Percentiles rank a stretch among this genome's conserved stretches.
Evolutionary conservation across 2,888 invertebrate species (phyloP).

Genomic region (Amblyjoppa fuscipennis): DNA sequence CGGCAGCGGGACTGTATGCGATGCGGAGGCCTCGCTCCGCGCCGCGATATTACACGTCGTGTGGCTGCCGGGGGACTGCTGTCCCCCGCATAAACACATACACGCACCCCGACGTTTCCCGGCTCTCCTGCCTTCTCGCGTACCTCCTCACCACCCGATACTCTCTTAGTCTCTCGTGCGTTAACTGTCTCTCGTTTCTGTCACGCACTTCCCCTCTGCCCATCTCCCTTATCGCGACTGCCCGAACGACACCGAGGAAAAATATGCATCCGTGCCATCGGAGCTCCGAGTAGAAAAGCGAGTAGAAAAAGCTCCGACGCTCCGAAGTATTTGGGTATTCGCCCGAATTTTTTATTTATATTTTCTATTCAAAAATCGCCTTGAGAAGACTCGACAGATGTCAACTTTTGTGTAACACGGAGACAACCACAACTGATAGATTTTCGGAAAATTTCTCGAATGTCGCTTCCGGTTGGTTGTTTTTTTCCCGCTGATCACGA

Average conservation of each 20-base stretch:
- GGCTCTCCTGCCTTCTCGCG: conserved; percentile 37
- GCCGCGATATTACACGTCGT: conserved; percentile 59
- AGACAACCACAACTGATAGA: neutral
- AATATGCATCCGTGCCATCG: conserved; percentile 29
- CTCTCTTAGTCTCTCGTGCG: conserved; percentile 53
- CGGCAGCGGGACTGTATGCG: conserved; percentile 72
- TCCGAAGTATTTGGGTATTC: neutral
- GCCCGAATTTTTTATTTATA: neutral
- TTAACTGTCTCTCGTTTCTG: conserved; percentile 59
- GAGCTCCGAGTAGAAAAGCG: neutral
- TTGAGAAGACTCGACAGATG: neutral
- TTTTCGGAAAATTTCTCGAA: neutral
- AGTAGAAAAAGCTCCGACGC: neutral
- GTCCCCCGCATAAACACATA: conserved; percentile 39
- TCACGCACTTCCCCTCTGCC: conserved; percentile 37
- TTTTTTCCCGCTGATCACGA: too few relatives aligned
- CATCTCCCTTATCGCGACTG: conserved; percentile 14
- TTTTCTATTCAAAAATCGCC: neutral
- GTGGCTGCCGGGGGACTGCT: conserved; percentile 63
- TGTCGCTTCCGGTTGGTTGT: too few relatives aligned
- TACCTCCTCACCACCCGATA: conserved; percentile 17
- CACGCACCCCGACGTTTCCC: conserved; percentile 25
- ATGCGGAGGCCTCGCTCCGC: conserved; percentile 19
- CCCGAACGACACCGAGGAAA: conserved; percentile 6
- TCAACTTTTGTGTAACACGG: neutral